phyloP scores from a whole-genome alignment of 2,797 vertebrate species.

The Nasua narica region DNA sequence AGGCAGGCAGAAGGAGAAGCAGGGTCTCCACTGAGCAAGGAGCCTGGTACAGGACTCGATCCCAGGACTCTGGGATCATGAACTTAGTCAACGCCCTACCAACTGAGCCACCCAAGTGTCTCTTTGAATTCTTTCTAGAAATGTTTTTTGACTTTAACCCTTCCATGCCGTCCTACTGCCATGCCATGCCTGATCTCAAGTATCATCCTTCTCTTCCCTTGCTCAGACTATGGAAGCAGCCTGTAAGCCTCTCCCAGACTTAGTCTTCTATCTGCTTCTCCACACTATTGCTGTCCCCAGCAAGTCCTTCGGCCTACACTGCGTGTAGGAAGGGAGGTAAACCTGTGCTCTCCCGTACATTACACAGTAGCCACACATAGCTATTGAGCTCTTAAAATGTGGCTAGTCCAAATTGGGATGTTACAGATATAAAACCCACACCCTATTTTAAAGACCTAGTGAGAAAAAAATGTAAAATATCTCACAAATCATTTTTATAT shows the following conservation, averaged over 20 bases:
- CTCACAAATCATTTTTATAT: conserved; percentile 5
- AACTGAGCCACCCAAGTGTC: background rate
- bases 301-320: background rate
- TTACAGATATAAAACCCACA: background rate
- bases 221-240: background rate
- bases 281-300: background rate
- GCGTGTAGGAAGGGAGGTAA: background rate
- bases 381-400: background rate
- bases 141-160: background rate
- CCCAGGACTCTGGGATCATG: background rate
- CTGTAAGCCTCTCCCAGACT: background rate
- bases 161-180: background rate
- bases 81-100: background rate
- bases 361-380: background rate
- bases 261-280: background rate
- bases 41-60: background rate
- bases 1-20: too few species aligned
- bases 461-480: background rate
- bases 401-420: background rate
- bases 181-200: background rate
- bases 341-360: background rate
- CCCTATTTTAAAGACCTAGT: background rate
- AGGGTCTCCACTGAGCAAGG: too few species aligned
- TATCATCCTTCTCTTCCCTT: background rate
- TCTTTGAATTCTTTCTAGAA: background rate